phyloP scores from a whole-genome alignment of 2,888 invertebrate genomes.

The Lottia gigantea region DNA sequence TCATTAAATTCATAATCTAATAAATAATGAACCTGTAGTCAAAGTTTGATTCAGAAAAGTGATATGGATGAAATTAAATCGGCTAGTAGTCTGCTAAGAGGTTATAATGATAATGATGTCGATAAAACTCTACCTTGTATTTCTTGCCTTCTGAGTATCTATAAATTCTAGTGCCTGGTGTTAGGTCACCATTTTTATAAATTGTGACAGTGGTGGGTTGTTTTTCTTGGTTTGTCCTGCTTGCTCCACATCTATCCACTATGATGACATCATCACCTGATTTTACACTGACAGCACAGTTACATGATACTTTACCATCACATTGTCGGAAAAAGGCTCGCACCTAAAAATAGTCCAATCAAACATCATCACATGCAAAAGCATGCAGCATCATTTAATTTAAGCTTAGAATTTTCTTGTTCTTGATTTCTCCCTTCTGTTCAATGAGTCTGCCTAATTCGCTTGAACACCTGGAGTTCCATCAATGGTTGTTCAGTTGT shows the following conservation, averaged over 20 bases:
- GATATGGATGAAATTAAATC: too few species aligned
- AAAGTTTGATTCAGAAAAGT: too few species aligned
- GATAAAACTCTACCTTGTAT: conserved; percentile 32
- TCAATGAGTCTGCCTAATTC: too few species aligned
- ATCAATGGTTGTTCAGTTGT: too few species aligned
- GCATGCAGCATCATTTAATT: too few species aligned
- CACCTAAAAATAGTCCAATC: conserved; percentile 16
- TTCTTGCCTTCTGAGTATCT: conserved; percentile 31
- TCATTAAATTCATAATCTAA: too few species aligned
- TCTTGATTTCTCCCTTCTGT: too few species aligned
- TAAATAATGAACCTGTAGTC: too few species aligned
- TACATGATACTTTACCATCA: conserved; percentile 31
- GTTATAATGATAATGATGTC: neutral
- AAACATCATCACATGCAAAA: too few species aligned
- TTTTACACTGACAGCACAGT: conserved; percentile 42
- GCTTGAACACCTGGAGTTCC: too few species aligned
- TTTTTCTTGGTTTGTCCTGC: neutral
- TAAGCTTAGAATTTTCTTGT: too few species aligned
- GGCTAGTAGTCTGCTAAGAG: too few species aligned
- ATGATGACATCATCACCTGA: conserved; percentile 45
- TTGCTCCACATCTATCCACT: conserved; percentile 37
- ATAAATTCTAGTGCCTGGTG: conserved; percentile 33
- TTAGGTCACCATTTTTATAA: conserved; percentile 34
- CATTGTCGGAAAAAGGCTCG: conserved; percentile 29
- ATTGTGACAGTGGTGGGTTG: conserved; percentile 23